These are phyloP conservation scores for Melitaea athalia DNA, from an alignment of 2,888 invertebrate genomes.

Conservation along the genomic window DNA sequence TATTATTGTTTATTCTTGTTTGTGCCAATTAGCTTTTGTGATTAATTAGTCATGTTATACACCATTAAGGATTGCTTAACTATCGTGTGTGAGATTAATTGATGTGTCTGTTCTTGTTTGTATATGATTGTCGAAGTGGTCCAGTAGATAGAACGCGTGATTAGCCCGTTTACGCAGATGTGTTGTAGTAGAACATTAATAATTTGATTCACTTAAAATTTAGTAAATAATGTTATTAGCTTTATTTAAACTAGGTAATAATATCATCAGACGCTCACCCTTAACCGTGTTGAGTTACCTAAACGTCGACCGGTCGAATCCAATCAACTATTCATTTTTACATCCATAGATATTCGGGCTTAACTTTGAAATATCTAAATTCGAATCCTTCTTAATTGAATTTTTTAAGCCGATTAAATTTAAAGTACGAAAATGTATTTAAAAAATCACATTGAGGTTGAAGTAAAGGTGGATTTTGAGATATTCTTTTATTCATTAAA, in stretches of 20 bases:
- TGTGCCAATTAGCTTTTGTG: constrained; percentile 31
- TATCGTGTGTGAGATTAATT: not conserved
- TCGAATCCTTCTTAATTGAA: not conserved
- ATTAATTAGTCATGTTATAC: constrained; percentile 29
- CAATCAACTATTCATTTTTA: constrained; percentile 19
- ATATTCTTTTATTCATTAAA: too few species aligned
- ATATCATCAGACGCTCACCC: too few species aligned
- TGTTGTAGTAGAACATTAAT: too few species aligned
- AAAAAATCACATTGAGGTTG: too few species aligned
- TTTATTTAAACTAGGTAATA: too few species aligned
- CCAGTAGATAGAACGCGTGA: not conserved
- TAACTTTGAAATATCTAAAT: not conserved
- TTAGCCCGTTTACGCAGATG: too few species aligned
- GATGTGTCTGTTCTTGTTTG: not conserved
- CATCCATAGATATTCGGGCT: constrained; percentile 8
- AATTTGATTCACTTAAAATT: too few species aligned
- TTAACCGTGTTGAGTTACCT: constrained; percentile 2
- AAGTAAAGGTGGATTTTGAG: too few species aligned
- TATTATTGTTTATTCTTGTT: constrained; percentile 13
- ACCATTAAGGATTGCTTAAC: constrained; percentile 20
- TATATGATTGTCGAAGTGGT: not conserved
- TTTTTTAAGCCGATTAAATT: not conserved
- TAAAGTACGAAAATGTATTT: too few species aligned
- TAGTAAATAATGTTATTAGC: too few species aligned
- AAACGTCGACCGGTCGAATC: constrained; percentile 17